Evolutionary conservation across 2,797 vertebrate species (phyloP).

Genomic region (Channa striata): DNA sequence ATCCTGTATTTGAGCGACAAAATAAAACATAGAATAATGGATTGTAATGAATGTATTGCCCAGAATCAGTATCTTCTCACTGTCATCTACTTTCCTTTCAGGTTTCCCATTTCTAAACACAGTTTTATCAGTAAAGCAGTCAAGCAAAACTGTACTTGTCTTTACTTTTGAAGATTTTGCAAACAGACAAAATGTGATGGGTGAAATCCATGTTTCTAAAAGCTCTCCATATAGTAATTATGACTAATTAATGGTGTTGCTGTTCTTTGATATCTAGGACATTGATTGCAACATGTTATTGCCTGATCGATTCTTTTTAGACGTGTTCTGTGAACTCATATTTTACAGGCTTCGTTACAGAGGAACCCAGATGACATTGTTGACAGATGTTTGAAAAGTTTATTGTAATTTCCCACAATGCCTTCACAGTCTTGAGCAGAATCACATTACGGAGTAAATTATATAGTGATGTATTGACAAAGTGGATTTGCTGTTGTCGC

Average conservation of each 20-base stretch:
- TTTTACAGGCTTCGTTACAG: background rate
- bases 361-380: background rate
- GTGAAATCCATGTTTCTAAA: background rate
- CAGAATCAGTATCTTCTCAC: background rate
- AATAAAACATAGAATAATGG: too few species aligned
- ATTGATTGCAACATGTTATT: background rate
- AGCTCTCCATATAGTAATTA: background rate
- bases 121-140: background rate
- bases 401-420: background rate
- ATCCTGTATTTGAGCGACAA: too few species aligned
- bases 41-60: too few species aligned
- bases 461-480: too few species aligned
- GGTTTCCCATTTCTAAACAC: background rate
- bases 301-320: background rate
- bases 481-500: too few species aligned
- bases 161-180: background rate
- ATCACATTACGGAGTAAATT: background rate
- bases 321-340: background rate
- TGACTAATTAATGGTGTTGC: slow-evolving; percentile 12
- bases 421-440: background rate
- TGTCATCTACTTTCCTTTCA: background rate
- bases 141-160: background rate
- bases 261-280: background rate
- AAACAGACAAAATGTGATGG: background rate
- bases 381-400: background rate